Base-by-base conservation (phyloP, 2,113 vertebrate species). In the Amia ocellicauda region DNA sequence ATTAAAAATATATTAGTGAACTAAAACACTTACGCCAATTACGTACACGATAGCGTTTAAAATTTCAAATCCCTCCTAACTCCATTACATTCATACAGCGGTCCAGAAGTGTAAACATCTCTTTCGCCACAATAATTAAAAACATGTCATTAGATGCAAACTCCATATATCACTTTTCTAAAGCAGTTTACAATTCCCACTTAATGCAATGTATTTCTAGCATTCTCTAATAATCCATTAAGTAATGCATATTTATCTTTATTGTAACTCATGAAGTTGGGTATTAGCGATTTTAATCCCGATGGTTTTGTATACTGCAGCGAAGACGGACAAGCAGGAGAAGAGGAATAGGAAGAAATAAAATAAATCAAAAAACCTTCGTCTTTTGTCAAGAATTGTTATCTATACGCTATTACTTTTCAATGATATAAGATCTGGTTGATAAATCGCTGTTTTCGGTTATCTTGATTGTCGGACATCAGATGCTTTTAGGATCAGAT, bases 191-290 rank as follows among this genome's bases (percentile, higher is more conserved):
- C 31, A 19, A 41, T 23, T 23, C 10, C 28, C 36, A 19, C n/a
- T 58, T 11, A 45, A 2, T 4, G 4, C 7, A 8, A 49, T 43
- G n/a, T 50, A 49, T 62, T 36, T 23, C 16, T 60, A 26, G 64
- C 66, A 23, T 36, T 36, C 67, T 9, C 8, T 17, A 43, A 63
- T 65, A 72, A 76, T 60, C 53, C 64, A 64, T 69, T 69, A 78
- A 80, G 78, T 74, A 71, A 76, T 62, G 68, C 47, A 69, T 75
- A 84, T 84, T 82, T 80, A 80, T 82, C 73, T 72, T 74, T 66
- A 60, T 67, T 68, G 61, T 76, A 67, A 71, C 66, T 78, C 72
- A 71, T 72, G 14, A 23, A 65, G 74, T 70, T 81, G 73, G 80
- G 79, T 79, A 83, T 79, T 68, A 72, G 74, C 67, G 66, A 74